Evolutionary conservation across 2,888 invertebrate genomes (phyloP).

Genomic region (Petrolisthes manimaculis): DNA sequence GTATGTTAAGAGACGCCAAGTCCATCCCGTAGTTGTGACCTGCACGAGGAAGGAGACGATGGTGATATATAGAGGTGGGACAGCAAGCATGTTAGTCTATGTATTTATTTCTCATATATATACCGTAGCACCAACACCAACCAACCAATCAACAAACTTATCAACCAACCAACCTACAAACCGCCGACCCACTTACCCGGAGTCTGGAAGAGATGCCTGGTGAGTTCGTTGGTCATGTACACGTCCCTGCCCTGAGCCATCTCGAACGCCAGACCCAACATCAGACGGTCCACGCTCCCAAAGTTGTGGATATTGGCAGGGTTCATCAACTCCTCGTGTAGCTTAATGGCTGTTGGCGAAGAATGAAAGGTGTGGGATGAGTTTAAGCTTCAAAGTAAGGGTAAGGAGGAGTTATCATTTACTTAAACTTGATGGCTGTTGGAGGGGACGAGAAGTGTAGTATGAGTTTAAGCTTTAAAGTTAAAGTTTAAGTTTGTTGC

Average conservation of each 20-base stretch:
- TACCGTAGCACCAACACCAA: not conserved
- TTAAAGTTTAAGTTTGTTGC: no score
- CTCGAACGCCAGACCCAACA: slow-evolving; percentile 83
- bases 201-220: slow-evolving; percentile 86
- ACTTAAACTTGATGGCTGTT: not conserved
- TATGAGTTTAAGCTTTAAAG: not conserved
- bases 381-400: not conserved
- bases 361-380: not conserved
- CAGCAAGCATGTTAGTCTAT: not conserved
- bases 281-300: slow-evolving; percentile 83
- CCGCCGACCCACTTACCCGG: slow-evolving; percentile 69
- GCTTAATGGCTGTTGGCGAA: slow-evolving; percentile 77
- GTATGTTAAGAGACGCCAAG: slow-evolving; percentile 68
- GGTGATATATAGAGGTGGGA: not conserved
- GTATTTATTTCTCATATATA: no score
- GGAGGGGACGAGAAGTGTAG: not conserved
- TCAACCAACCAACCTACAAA: not conserved
- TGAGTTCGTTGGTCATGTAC: slow-evolving; percentile 83
- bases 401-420: no score
- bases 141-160: not conserved
- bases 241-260: slow-evolving; percentile 84
- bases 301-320: slow-evolving; percentile 78
- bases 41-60: not conserved
- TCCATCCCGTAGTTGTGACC: slow-evolving; percentile 67
- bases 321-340: slow-evolving; percentile 81